Conservation (phyloP, 2,113 vertebrate genomes). For the Trogon surrucura region DNA sequence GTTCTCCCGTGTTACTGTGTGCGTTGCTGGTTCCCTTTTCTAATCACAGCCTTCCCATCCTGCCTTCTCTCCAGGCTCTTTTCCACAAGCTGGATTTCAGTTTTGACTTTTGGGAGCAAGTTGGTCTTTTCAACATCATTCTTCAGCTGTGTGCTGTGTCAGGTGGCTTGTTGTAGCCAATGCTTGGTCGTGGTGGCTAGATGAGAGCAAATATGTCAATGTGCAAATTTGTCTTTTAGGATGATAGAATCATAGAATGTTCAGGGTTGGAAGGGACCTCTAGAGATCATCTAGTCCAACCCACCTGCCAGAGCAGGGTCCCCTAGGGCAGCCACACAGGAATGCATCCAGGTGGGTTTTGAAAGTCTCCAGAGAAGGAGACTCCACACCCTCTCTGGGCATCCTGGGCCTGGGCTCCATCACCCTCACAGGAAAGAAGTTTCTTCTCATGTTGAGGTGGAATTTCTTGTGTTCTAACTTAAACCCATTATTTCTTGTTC, state of each 20-base stretch:
- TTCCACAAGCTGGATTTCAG: background rate
- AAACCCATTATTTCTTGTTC: too few relatives aligned
- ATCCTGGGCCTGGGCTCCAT: too few relatives aligned
- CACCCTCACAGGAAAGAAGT: too few relatives aligned
- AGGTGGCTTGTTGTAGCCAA: background rate
- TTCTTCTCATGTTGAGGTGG: too few relatives aligned
- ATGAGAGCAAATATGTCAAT: background rate
- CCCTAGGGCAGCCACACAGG: too few relatives aligned
- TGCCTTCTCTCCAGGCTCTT: background rate
- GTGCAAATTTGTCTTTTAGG: background rate
- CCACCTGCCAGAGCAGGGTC: too few relatives aligned
- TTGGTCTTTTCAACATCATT: background rate
- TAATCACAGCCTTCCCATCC: background rate
- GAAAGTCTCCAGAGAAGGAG: too few relatives aligned
- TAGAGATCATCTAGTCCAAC: too few relatives aligned
- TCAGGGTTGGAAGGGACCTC: too few relatives aligned
- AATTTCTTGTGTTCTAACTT: too few relatives aligned
- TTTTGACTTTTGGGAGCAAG: background rate
- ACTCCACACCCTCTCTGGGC: too few relatives aligned
- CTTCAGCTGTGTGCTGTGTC: background rate
- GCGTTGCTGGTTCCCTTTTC: background rate
- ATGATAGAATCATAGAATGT: background rate
- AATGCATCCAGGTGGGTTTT: too few relatives aligned
- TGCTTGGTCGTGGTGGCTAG: background rate
- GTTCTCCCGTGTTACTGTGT: background rate